phyloP scores from a whole-genome alignment of 2,113 vertebrate species.

The Pardalotus punctatus region DNA sequence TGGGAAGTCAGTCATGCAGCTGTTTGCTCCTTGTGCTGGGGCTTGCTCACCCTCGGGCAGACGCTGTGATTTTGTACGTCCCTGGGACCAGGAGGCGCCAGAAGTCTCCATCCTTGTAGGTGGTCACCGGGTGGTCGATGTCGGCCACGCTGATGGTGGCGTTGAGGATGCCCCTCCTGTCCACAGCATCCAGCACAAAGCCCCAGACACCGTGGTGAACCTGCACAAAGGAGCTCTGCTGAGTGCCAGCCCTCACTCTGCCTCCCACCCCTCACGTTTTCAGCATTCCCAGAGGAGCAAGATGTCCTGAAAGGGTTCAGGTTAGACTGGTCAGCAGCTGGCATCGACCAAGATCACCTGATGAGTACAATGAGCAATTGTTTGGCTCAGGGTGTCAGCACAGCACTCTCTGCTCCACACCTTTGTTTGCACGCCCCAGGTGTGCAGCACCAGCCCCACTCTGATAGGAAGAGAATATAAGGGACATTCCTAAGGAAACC shows the following conservation, averaged over 20 bases:
- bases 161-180: conserved; percentile 86
- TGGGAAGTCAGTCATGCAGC: neutral
- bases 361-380: conserved; percentile 18
- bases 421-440: conserved; percentile 35
- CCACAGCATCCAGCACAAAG: conserved; percentile 85
- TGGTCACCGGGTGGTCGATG: conserved; percentile 84
- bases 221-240: conserved; percentile 64
- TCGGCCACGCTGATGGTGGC: conserved; percentile 87
- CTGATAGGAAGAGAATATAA: neutral
- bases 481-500: neutral
- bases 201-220: conserved; percentile 89
- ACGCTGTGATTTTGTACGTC: conserved; percentile 85
- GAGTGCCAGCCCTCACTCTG: neutral
- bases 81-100: conserved; percentile 92
- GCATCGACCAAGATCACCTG: neutral
- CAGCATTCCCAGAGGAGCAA: neutral
- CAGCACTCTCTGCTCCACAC: neutral
- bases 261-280: neutral
- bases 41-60: conserved; percentile 85
- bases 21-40: neutral
- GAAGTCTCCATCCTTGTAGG: conserved; percentile 89
- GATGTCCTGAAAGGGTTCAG: neutral
- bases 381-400: neutral
- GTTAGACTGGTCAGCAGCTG: neutral
- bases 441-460: neutral